These are phyloP conservation scores for Nothobranchius kuhntae DNA, from an alignment of 2,113 vertebrate species.

Conservation along the genomic window DNA sequence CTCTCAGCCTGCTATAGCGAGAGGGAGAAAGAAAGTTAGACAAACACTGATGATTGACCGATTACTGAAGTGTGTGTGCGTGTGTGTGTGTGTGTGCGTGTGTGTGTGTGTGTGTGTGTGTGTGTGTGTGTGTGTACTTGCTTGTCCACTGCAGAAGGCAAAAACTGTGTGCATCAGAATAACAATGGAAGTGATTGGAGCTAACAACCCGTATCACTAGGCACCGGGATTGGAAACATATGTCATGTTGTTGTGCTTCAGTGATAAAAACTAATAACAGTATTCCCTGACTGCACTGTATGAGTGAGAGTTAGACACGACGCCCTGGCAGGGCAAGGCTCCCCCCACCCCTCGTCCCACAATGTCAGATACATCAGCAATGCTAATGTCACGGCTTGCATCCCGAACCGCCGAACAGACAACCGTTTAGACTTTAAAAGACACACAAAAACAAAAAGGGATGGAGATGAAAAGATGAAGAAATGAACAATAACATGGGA, in stretches of 20 bases:
- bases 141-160: slow-evolving; percentile 29
- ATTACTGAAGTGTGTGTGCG: slow-evolving; percentile 7
- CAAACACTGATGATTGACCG: slow-evolving; percentile 17
- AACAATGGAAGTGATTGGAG: slow-evolving; percentile 62
- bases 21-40: background rate
- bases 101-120: too few species aligned
- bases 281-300: slow-evolving; percentile 61
- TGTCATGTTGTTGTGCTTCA: slow-evolving; percentile 69
- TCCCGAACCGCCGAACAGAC: slow-evolving; percentile 65
- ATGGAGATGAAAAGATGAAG: slow-evolving; percentile 53
- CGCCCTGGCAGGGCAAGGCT: slow-evolving; percentile 47
- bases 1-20: background rate
- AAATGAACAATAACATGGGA: slow-evolving; percentile 48
- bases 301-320: slow-evolving; percentile 68
- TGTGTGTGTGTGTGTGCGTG: background rate
- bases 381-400: slow-evolving; percentile 60
- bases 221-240: slow-evolving; percentile 59
- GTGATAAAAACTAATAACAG: slow-evolving; percentile 67
- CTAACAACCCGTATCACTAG: slow-evolving; percentile 60
- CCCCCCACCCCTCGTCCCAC: slow-evolving; percentile 20
- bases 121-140: too few species aligned
- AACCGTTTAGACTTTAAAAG: slow-evolving; percentile 78
- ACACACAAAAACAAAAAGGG: slow-evolving; percentile 72
- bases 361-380: slow-evolving; percentile 67
- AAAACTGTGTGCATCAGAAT: slow-evolving; percentile 26